These are phyloP conservation scores for Coregonus clupeaformis DNA, from an alignment of 2,113 vertebrate genomes.

Conservation along the genomic window DNA sequence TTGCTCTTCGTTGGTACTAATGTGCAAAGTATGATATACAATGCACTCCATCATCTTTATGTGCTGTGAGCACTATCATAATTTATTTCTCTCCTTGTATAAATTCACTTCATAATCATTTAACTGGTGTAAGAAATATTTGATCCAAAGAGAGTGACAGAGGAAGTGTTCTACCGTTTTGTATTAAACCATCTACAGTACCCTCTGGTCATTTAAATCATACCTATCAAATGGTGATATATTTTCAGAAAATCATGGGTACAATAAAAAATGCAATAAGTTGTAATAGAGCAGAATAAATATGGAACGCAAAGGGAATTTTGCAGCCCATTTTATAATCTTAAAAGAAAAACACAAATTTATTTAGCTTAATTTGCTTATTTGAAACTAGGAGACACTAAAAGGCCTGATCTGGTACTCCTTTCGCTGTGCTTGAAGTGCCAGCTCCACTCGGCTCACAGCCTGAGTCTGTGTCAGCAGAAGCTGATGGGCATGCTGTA, in stretches of 20 bases:
- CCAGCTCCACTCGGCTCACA: slow-evolving; percentile 72
- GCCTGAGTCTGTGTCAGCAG: slow-evolving; percentile 79
- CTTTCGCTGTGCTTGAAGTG: slow-evolving; percentile 76
- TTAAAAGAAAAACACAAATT: no score
- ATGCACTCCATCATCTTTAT: slow-evolving; percentile 48
- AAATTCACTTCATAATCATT: slow-evolving; percentile 58
- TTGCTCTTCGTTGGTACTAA: slow-evolving; percentile 81
- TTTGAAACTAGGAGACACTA: no score
- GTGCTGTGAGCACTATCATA: slow-evolving; percentile 30
- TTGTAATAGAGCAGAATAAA: no score
- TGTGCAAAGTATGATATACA: slow-evolving; percentile 66
- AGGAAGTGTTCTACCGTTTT: no score
- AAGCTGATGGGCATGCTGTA: slow-evolving; percentile 80
- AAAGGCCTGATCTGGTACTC: slow-evolving; percentile 77
- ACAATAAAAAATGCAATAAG: no score
- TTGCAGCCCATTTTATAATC: no score
- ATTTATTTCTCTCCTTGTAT: slow-evolving; percentile 55
- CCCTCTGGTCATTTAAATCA: no score
- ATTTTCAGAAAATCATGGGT: no score
- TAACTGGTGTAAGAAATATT: slow-evolving; percentile 42
- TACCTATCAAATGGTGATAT: no score
- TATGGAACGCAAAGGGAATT: no score
- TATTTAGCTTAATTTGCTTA: no score
- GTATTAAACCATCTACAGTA: no score
- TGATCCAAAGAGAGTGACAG: slow-evolving; percentile 3